Evolutionary conservation across 2,113 vertebrate genomes (phyloP), one percentile per base, ranked within the genome.

Genomic region (Cariama cristata): DNA sequence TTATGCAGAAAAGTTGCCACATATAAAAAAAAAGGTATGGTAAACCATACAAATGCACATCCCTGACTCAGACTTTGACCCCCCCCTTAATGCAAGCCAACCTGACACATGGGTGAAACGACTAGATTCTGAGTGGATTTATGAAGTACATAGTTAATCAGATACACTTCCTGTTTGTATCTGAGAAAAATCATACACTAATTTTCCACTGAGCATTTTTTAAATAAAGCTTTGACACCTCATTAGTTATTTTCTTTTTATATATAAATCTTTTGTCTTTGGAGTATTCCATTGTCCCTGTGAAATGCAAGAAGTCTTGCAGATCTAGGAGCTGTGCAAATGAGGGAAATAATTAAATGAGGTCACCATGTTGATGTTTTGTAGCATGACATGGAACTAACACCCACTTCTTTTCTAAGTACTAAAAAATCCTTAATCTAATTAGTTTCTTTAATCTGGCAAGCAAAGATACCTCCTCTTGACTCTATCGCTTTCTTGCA

Each of bases 371-470:
- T 40, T 90, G 81, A 93, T 62, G 92, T 95, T 96, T 97, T 95
- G 79, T 89, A 92, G 63, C 97, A 94, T 14, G 92, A 97, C 96
- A 97, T 86, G 84, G 79, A 82, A 33, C 91, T 96, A 97, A 98
- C 95, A 96, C 91, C 81, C 91, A 93, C 95, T 73, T 97, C 42
- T 63, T 93, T 98, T 96, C 97, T 93, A 96, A 98, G 97, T 96
- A 93, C 85, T 96, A 97, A 98, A 90, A 96, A 97, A 84, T 86
- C 93, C 96, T 93, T 92, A 95, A 95, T 96, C 97, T 98, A 98
- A 98, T 98, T 98, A 98, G 96, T 95, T 98, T 94, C 97, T 98
- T 92, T 97, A 94, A 97, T 97, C 96, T 97, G 86, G 73, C 80
- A 75, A 95, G 88, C 63, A 97, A 96, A 95, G 83, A 95, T 94